Evolutionary conservation across 2,888 invertebrate species (phyloP).

Genomic region (Sarcophaga carnaria): DNA sequence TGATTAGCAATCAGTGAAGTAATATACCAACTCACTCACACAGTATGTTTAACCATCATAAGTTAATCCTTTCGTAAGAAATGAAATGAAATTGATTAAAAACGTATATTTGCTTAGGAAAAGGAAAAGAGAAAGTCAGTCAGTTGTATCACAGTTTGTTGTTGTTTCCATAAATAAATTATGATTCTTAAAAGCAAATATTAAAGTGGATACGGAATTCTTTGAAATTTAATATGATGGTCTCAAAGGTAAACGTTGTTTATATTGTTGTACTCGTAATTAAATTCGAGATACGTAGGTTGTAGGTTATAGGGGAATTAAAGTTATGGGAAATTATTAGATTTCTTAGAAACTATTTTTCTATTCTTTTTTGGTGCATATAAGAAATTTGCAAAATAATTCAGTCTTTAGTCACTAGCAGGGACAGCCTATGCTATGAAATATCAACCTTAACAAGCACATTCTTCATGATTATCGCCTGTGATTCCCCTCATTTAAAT

Average conservation of each 20-base stretch:
- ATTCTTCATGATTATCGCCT: too few relatives aligned
- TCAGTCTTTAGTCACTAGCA: too few relatives aligned
- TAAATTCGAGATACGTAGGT: neutral
- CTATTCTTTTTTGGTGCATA: too few relatives aligned
- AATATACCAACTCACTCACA: neutral
- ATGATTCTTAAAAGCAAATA: neutral
- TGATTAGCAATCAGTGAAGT: conserved; percentile 12
- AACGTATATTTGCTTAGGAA: neutral
- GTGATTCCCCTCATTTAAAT: too few relatives aligned
- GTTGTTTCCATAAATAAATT: neutral
- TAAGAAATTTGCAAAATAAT: too few relatives aligned
- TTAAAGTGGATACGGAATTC: neutral
- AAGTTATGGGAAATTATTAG: too few relatives aligned
- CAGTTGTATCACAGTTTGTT: neutral
- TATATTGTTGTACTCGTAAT: neutral
- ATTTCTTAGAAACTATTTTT: too few relatives aligned
- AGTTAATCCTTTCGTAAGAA: neutral
- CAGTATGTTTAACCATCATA: conserved; percentile 21
- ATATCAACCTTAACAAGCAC: too few relatives aligned
- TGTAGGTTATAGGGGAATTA: too few relatives aligned
- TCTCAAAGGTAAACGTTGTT: neutral
- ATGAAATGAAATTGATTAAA: conserved; percentile 35
- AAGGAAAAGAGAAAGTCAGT: neutral
- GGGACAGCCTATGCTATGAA: too few relatives aligned
- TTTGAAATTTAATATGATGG: neutral